Percentiles rank a stretch among this genome's conserved stretches.
Evolutionary conservation across 2,888 invertebrate genomes (phyloP).

Genomic region (Folsomia candida): DNA sequence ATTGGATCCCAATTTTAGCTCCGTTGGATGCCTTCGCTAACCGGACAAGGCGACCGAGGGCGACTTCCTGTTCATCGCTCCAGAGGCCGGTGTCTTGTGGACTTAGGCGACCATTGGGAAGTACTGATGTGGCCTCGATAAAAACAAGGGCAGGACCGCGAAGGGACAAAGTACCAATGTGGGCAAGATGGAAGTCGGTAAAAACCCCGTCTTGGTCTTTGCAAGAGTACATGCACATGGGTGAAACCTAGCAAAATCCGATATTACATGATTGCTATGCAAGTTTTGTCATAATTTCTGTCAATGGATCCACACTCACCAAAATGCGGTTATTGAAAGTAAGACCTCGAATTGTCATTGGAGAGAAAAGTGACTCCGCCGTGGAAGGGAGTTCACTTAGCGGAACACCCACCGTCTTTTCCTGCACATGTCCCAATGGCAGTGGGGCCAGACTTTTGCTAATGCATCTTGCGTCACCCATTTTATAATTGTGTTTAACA

Average conservation of each 20-base stretch:
- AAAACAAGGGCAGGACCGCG: slow-evolving; percentile 17
- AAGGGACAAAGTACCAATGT: slow-evolving; percentile 17
- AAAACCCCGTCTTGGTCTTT: slow-evolving; percentile 21
- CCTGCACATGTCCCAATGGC: too few relatives aligned
- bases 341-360: too few relatives aligned
- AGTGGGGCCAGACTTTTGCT: too few relatives aligned
- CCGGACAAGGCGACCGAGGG: slow-evolving; percentile 1
- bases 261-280: too few relatives aligned
- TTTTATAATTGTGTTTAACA: too few relatives aligned
- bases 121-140: slow-evolving; percentile 15
- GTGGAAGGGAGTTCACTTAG: too few relatives aligned
- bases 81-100: slow-evolving; percentile 21
- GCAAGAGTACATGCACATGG: slow-evolving; percentile 25
- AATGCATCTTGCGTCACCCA: too few relatives aligned
- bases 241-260: slow-evolving; percentile 10
- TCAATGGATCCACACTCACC: too few relatives aligned
- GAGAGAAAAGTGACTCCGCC: too few relatives aligned
- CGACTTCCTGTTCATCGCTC: slow-evolving; percentile 7
- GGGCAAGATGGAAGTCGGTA: slow-evolving; percentile 20
- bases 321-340: too few relatives aligned
- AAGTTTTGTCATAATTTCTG: too few relatives aligned
- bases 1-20: slow-evolving; percentile 14
- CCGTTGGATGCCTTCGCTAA: slow-evolving; percentile 15
- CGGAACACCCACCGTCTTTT: too few relatives aligned
- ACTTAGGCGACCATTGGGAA: slow-evolving; percentile 14